These are phyloP conservation scores for Cercopithecus neglectus DNA, from an alignment of 2,797 vertebrate species.

Conservation along the genomic window DNA sequence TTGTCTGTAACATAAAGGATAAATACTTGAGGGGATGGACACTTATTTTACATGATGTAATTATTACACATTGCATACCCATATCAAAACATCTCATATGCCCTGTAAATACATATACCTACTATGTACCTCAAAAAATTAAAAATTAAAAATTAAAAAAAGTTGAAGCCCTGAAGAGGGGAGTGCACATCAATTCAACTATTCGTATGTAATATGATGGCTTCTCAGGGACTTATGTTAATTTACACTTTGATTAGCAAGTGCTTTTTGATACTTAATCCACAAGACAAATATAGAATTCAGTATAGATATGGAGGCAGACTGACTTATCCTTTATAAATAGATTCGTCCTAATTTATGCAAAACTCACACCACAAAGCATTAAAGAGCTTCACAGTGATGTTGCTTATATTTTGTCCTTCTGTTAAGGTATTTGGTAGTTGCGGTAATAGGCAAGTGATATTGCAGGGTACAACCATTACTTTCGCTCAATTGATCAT, in stretches of 20 bases:
- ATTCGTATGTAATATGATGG: not conserved
- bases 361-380: constrained; percentile 45
- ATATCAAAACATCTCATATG: too few species aligned
- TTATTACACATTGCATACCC: too few species aligned
- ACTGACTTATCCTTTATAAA: not conserved
- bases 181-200: not conserved
- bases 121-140: too few species aligned
- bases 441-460: constrained; percentile 11
- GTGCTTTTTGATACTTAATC: constrained; percentile 17
- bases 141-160: not conserved
- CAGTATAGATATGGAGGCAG: not conserved
- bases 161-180: not conserved
- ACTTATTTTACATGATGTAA: too few species aligned
- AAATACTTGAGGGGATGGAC: too few species aligned
- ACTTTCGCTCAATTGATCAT: not conserved
- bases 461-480: not conserved
- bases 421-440: constrained; percentile 59
- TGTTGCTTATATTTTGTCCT: constrained; percentile 41
- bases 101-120: too few species aligned
- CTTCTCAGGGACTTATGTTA: constrained; percentile 26
- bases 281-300: constrained; percentile 24
- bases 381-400: constrained; percentile 51
- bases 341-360: constrained; percentile 22
- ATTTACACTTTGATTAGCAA: constrained; percentile 52
- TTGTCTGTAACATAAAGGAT: too few species aligned